Evolutionary conservation across 2,797 vertebrate species (phyloP), one percentile per base, ranked within the genome.

Genomic region (Agapornis canus): DNA sequence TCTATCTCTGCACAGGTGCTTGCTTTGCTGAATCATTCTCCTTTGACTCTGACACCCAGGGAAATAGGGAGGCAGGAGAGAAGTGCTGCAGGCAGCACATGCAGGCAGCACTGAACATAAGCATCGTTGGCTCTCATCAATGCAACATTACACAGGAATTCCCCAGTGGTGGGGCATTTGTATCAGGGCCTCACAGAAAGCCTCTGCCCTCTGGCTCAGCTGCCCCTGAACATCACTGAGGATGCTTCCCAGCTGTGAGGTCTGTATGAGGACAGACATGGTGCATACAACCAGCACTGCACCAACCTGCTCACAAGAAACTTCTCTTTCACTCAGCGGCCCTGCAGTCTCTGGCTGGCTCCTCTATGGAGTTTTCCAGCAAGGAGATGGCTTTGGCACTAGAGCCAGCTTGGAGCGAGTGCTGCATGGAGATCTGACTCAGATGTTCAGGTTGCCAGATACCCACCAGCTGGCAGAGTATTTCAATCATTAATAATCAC

Each of bases 91-190:
- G 61, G 60, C 21, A 51, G 54, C 42, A 60, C 40, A 37, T 0
- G 0, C 52, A 47, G 20, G 15, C 29, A 60, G 48, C 0, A 1
- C 29, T 4, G n/a, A 21, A 52, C 27, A 22, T 5, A 18, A 68
- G 5, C 2, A 3, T 31, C 21, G 45, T 7, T 1, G 19, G 48
- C 48, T 1, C 1, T 39, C 42, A 2, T 2, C 1, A 5, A 15
- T 16, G 25, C 13, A 6, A 26, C 4, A 2, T 27, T n/a, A 54
- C 3, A 4, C 16, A 23, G 49, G 37, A 71, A 4, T 48, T 64
- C 16, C 20, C 21, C 13, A 60, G 5, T 2, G 29, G n/a, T 54
- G 22, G 16, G 27, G 7, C 20, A 16, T 61, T 80, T 80, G 21
- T 47, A 11, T 60, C 22, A 32, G 31, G 25, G 11, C 8, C 15